Evolutionary conservation across 2,797 vertebrate species (phyloP), one percentile per base, ranked within the genome.

Genomic region (Danio aesculapii): DNA sequence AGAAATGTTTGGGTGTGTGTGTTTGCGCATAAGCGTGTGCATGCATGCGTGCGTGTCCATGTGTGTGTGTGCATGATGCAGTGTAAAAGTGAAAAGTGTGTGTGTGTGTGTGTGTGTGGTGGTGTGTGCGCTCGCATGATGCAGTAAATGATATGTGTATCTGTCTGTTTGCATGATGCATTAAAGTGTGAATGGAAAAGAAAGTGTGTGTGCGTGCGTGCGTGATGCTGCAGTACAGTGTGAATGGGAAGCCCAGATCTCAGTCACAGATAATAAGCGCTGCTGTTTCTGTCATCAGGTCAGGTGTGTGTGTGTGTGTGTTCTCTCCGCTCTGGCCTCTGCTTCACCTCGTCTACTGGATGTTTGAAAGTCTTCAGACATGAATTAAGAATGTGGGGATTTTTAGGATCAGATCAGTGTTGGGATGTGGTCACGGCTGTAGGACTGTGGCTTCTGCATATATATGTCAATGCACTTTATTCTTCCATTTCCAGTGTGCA

Each of bases 231-330:
- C 30, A 30, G 30, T 30, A 30, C 30, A 30, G 30, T 30, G 30
- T 30, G 30, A 30, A 30, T 30, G 30, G 30, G 30, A 30, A 19
- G 72, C 30, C 73, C 16, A 63, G 82, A 76, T 63, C 30, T 6
- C 77, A 59, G 39, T 55, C 72, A 68, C 13, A 59, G 69, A 71
- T 62, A 70, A 79, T 59, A 61, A 50, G 44, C 6, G 5, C 52
- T 64, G 62, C 83, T 86, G 85, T 43, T 86, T 86, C 76, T 77
- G 52, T 39, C 78, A 86, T 86, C 39, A 84, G 55, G 71, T 43
- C 30, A 30, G 30, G 30, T 30, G 30, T 30, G 3, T 30, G 30
- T 30, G 39, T 58, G 46, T 19, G 53, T 30, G 30, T 30, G 30
- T 30, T 30, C 30, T 72, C 52, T 75, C 57, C 81, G 43, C 2